A percentile compares a stretch with the other conserved stretches of the same genome.
phyloP scores from a whole-genome alignment of 1,140 invertebrate species.

The Drosophila bocqueti region DNA sequence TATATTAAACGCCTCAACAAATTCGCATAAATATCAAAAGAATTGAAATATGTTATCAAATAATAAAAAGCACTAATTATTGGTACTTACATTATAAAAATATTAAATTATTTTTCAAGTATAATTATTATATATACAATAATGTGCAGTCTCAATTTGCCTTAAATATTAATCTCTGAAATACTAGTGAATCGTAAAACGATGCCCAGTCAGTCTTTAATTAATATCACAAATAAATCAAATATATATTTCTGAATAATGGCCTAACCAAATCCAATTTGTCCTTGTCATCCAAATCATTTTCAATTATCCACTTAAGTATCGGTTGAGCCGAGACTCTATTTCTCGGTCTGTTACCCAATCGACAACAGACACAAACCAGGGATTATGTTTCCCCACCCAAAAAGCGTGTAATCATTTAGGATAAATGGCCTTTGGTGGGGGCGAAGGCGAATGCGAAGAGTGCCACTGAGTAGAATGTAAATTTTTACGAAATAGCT shows the following conservation, averaged over 20 bases:
- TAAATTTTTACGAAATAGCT: conserved; percentile 55
- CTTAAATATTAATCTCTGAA: background rate
- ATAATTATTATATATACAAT: too few species aligned
- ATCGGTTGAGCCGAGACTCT: conserved; percentile 20
- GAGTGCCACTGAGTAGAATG: conserved; percentile 28
- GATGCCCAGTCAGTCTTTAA: background rate
- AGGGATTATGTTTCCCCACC: conserved; percentile 37
- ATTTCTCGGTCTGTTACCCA: conserved; percentile 43
- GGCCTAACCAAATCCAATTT: conserved; percentile 11
- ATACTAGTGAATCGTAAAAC: background rate
- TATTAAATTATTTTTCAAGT: too few species aligned
- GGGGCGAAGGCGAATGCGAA: background rate
- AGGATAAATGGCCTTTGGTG: conserved; percentile 40
- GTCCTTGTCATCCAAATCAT: conserved; percentile 13
- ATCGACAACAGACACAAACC: conserved; percentile 31
- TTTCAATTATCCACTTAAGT: conserved; percentile 41
- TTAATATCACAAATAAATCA: conserved; percentile 24
- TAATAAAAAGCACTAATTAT: background rate
- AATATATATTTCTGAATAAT: conserved; percentile 11
- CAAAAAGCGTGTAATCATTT: conserved; percentile 47
- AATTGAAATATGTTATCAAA: background rate
- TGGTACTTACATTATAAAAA: too few species aligned
- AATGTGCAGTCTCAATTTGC: too few species aligned
- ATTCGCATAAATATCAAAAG: background rate
- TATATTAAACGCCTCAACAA: conserved; percentile 1